Evolutionary conservation across 2,888 invertebrate species (phyloP).

Genomic region (Allacma fusca): DNA sequence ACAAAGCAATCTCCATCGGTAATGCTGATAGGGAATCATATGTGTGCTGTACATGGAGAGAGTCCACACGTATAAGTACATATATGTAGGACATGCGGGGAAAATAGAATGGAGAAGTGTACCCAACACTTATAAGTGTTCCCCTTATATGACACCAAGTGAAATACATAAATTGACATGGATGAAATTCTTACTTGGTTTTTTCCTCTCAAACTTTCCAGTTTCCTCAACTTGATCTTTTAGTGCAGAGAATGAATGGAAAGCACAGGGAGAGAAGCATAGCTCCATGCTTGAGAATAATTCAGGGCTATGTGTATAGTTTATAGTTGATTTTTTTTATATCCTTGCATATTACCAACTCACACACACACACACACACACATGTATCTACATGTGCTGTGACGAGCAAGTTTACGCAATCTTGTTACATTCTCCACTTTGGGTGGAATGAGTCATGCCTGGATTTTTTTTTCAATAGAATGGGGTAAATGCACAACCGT

Average conservation of each 20-base stretch:
- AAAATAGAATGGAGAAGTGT: too few relatives aligned
- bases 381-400: neutral
- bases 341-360: neutral
- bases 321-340: constrained; percentile 6
- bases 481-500: constrained; percentile 3
- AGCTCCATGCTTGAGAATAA: neutral
- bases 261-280: neutral
- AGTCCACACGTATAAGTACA: neutral
- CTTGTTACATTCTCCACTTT: constrained; percentile 1
- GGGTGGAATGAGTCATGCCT: constrained; percentile 26
- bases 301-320: neutral
- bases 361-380: neutral
- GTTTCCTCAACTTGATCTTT: constrained; percentile 27
- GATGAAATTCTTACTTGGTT: neutral
- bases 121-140: too few relatives aligned
- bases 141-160: too few relatives aligned
- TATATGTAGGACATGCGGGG: neutral
- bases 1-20: neutral
- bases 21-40: neutral
- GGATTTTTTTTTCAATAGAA: constrained; percentile 20
- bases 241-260: constrained; percentile 28
- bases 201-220: constrained; percentile 1
- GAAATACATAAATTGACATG: too few relatives aligned
- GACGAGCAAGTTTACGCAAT: constrained; percentile 32
- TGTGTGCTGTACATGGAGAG: neutral